phyloP scores from a whole-genome alignment of 2,113 vertebrate species.

The Gavialis gangeticus region DNA sequence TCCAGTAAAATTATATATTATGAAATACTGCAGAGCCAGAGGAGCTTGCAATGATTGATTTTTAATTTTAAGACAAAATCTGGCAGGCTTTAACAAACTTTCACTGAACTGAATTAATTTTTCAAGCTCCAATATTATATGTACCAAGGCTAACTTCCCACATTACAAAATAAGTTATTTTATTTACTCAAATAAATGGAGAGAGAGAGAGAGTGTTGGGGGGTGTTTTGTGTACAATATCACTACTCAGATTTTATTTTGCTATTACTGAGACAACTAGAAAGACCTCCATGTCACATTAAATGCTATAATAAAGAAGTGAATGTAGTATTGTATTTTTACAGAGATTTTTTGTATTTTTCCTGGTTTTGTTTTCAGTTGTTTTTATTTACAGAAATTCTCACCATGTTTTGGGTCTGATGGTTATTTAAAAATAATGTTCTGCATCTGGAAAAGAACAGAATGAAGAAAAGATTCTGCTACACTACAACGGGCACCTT shows the following conservation, averaged over 20 bases:
- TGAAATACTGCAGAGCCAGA: not conserved
- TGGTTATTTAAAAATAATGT: not conserved
- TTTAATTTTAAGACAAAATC: conserved; percentile 25
- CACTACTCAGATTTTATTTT: too few species aligned
- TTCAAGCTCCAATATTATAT: not conserved
- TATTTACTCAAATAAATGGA: not conserved
- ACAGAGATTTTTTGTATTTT: not conserved
- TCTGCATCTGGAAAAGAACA: not conserved
- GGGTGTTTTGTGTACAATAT: too few species aligned
- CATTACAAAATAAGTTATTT: not conserved
- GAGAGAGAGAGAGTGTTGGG: not conserved
- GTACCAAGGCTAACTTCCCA: not conserved
- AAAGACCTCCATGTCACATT: too few species aligned
- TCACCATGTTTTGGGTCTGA: not conserved
- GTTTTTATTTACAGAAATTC: accelerated
- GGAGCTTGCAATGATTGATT: not conserved
- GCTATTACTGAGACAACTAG: too few species aligned
- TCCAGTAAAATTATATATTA: not conserved
- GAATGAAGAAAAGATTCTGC: not conserved
- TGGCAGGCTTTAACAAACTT: not conserved
- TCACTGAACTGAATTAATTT: not conserved
- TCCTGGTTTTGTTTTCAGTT: not conserved
- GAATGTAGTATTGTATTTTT: too few species aligned
- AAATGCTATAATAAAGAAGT: too few species aligned
- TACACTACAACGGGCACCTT: accelerated